phyloP scores from a whole-genome alignment of 1,140 invertebrate genomes.

The Luehdorfia chinensis region DNA sequence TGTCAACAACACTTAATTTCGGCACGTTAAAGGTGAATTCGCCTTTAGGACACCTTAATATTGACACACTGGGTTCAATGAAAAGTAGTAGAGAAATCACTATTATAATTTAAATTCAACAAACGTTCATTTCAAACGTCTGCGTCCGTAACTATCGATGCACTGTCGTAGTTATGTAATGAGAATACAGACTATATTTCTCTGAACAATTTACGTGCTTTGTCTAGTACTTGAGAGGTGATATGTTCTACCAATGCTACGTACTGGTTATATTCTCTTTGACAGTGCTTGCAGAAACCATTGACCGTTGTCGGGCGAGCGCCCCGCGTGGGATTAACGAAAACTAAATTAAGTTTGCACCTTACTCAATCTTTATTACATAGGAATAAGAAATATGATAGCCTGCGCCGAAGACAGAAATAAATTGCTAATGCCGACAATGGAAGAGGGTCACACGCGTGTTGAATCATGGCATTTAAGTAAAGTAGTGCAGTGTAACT shows the following conservation, averaged over 20 bases:
- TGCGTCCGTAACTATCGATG: neutral
- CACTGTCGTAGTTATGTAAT: neutral
- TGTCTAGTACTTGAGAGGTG: neutral
- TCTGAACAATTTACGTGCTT: neutral
- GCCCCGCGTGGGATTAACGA: conserved; percentile 31
- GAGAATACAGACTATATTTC: neutral
- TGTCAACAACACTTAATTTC: too few relatives aligned
- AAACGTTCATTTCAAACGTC: neutral
- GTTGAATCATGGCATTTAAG: conserved; percentile 43
- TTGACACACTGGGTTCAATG: neutral
- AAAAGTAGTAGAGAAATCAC: conserved; percentile 6
- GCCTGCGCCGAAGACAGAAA: conserved; percentile 1
- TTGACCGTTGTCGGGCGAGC: conserved; percentile 42
- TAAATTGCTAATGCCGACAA: conserved; percentile 38
- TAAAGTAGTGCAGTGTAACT: conserved; percentile 63
- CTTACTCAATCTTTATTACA: neutral
- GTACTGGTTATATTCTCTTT: too few relatives aligned
- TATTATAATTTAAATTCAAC: conserved; percentile 9
- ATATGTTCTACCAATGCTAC: conserved; percentile 1
- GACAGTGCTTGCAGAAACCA: conserved; percentile 30
- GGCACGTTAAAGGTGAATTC: too few relatives aligned
- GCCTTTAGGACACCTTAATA: neutral
- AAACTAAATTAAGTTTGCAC: conserved; percentile 18
- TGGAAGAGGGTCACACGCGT: conserved; percentile 50
- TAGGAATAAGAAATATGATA: conserved; percentile 21